Evolutionary conservation across 53 echinoderm and acorn worm genomes (phyloP).

Genomic region (Crossaster papposus): DNA sequence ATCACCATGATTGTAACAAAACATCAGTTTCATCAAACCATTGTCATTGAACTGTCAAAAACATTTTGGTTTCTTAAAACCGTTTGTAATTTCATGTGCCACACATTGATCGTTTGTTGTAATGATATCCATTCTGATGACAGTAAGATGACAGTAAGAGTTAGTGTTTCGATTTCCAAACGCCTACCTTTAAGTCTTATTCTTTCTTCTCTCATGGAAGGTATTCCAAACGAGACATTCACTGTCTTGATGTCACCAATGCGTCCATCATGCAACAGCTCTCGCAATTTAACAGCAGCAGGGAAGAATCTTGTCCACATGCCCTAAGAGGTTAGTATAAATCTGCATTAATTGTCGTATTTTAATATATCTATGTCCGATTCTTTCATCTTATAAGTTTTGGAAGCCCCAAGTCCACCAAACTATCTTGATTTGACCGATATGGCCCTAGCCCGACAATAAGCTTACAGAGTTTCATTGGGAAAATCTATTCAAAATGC

Average conservation of each 20-base stretch:
- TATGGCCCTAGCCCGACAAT: background rate
- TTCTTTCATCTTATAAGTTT: background rate
- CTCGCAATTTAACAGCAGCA: constrained; percentile 65
- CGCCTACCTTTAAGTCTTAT: constrained; percentile 55
- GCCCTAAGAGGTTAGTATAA: background rate
- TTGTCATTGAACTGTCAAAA: too few relatives aligned
- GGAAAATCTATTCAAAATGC: background rate
- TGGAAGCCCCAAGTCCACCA: background rate
- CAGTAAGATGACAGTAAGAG: background rate
- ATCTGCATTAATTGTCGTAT: background rate
- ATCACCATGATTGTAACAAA: too few relatives aligned
- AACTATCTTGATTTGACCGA: background rate
- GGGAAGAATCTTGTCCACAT: constrained; percentile 67
- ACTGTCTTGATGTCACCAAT: constrained; percentile 79
- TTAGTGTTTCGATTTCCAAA: background rate
- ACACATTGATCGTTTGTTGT: background rate
- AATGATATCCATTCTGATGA: background rate
- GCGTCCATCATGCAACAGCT: constrained; percentile 54
- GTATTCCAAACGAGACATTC: constrained; percentile 60
- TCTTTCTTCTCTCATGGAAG: constrained; percentile 34
- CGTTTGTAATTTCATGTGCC: background rate
- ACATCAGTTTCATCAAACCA: too few relatives aligned
- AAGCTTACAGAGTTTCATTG: background rate
- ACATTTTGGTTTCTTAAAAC: too few relatives aligned
- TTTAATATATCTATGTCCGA: background rate